phyloP scores from a whole-genome alignment of 2,888 invertebrate genomes.

The Bedellia somnulentella region DNA sequence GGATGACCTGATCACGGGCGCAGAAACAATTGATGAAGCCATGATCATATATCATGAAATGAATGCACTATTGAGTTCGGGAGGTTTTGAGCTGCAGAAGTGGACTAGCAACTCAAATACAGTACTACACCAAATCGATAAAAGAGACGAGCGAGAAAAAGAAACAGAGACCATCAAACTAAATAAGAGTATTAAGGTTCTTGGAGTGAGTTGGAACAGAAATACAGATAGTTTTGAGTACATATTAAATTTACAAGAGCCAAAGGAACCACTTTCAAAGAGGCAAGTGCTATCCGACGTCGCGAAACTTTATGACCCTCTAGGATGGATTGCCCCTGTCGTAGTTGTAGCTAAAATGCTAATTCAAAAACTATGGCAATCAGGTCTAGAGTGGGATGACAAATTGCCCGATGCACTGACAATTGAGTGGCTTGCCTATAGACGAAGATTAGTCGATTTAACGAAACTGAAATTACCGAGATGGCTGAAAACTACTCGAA shows the following conservation, averaged over 20 bases:
- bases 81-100: conserved; percentile 4
- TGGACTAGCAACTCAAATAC: conserved; percentile 2
- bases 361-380: conserved; percentile 12
- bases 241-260: conserved; percentile 7
- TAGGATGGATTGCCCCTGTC: conserved; percentile 10
- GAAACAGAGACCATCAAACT: conserved; percentile 6
- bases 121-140: background rate
- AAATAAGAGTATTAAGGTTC: conserved; percentile 11
- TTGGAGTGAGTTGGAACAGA: conserved; percentile 15
- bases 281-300: conserved; percentile 9
- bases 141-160: background rate
- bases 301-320: conserved; percentile 10
- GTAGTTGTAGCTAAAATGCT: conserved; percentile 9
- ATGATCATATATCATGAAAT: conserved; percentile 1
- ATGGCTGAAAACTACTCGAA: background rate
- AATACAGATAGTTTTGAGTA: conserved; percentile 12
- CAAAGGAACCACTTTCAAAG: conserved; percentile 8
- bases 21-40: conserved; percentile 1
- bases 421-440: background rate
- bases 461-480: background rate
- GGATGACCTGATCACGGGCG: conserved; percentile 4
- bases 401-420: conserved; percentile 1
- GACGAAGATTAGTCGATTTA: background rate
- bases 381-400: conserved; percentile 11
- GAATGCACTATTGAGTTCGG: conserved; percentile 1